Evolutionary conservation across 1,140 invertebrate genomes (phyloP).

Genomic region (Drosophila bocki): DNA sequence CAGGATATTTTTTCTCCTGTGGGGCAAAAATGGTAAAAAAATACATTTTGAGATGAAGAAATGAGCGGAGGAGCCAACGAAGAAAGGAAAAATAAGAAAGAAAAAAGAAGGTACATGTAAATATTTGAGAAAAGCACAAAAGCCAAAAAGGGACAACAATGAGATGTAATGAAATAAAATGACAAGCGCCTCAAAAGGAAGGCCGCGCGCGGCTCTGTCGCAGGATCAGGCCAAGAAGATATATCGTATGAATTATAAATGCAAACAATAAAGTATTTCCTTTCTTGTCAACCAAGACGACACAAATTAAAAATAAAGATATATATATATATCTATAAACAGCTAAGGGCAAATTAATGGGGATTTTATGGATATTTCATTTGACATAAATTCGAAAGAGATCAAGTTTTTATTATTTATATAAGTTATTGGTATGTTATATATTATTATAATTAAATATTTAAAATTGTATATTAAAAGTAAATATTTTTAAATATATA

Average conservation of each 20-base stretch:
- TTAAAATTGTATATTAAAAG: no score
- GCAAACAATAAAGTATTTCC: conserved; percentile 58
- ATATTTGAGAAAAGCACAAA: conserved; percentile 75
- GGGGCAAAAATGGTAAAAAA: conserved; percentile 3
- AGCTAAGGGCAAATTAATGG: neutral
- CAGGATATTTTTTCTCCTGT: conserved; percentile 26
- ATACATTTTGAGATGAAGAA: neutral
- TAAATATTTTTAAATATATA: no score
- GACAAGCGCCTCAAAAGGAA: conserved; percentile 63
- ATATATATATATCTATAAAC: neutral
- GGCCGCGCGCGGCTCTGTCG: conserved; percentile 2
- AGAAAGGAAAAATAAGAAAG: conserved; percentile 3
- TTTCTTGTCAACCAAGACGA: conserved; percentile 59
- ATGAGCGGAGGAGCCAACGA: neutral
- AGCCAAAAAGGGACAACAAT: conserved; percentile 73
- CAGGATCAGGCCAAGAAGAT: conserved; percentile 40
- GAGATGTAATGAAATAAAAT: conserved; percentile 70
- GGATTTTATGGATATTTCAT: neutral
- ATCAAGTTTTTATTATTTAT: no score
- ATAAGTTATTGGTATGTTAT: neutral
- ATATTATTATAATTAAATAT: neutral
- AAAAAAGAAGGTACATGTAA: conserved; percentile 65
- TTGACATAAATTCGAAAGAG: no score
- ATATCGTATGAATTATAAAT: conserved; percentile 64
- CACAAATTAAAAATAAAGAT: conserved; percentile 52